These are phyloP conservation scores for Bombycilla garrulus DNA, from an alignment of 2,113 vertebrate genomes.

Conservation along the genomic window DNA sequence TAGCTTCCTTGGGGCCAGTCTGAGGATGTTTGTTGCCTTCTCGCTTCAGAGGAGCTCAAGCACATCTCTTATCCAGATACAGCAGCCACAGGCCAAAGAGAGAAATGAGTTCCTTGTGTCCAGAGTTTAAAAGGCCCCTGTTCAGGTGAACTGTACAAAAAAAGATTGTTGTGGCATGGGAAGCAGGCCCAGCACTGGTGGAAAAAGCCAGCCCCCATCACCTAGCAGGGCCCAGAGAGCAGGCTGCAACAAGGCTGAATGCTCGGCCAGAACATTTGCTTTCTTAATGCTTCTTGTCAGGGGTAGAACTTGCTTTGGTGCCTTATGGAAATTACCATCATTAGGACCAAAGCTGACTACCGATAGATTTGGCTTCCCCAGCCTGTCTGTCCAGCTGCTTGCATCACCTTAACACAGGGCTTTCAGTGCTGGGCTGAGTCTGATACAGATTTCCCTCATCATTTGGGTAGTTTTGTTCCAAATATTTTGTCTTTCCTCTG, in stretches of 20 bases:
- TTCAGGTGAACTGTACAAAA: not conserved
- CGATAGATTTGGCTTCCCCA: not conserved
- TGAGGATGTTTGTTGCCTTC: not conserved
- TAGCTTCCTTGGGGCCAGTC: not conserved
- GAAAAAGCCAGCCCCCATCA: not conserved
- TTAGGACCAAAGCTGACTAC: not conserved
- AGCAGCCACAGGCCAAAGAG: not conserved
- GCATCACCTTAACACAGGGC: not conserved
- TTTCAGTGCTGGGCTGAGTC: not conserved
- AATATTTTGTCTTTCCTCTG: not conserved
- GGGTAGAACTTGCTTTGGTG: not conserved
- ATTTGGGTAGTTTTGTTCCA: not conserved
- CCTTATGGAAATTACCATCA: not conserved
- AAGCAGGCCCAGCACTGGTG: not conserved
- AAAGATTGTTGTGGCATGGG: accelerated
- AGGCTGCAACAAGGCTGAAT: not conserved
- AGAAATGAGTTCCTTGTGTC: not conserved
- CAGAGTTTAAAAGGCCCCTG: not conserved
- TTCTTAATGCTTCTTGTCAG: not conserved
- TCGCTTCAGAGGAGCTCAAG: not conserved
- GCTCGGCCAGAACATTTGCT: not conserved
- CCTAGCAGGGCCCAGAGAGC: not conserved
- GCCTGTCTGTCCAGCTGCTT: not conserved
- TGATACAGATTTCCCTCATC: not conserved
- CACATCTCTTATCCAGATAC: not conserved